phyloP scores from a whole-genome alignment of 2,797 vertebrate species.

The Carduelis carduelis region DNA sequence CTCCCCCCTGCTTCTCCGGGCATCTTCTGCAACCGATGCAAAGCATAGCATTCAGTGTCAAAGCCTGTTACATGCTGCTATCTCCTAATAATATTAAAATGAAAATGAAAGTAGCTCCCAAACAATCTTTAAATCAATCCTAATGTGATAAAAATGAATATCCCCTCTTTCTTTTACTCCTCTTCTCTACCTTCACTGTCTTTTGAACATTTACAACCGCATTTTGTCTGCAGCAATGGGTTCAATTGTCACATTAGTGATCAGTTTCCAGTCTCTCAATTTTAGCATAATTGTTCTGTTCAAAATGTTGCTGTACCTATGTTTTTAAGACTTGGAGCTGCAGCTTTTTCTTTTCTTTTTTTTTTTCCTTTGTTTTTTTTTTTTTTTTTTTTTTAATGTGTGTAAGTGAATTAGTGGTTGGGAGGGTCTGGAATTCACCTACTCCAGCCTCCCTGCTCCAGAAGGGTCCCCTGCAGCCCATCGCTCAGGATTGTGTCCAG shows the following conservation, averaged over 20 bases:
- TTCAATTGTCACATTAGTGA: conserved; percentile 25
- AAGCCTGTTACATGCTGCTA: conserved; percentile 73
- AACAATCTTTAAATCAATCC: conserved; percentile 72
- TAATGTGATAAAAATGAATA: conserved; percentile 58
- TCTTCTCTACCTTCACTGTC: background rate
- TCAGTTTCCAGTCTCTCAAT: background rate
- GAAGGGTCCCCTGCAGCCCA: background rate
- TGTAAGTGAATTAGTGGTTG: background rate
- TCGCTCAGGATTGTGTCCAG: background rate
- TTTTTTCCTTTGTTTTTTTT: background rate
- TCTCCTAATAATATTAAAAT: conserved; percentile 78
- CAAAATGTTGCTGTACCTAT: background rate
- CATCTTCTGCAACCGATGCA: conserved; percentile 45
- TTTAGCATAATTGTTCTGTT: background rate
- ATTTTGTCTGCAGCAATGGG: conserved; percentile 5
- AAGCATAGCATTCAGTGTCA: conserved; percentile 55
- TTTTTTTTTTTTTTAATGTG: background rate
- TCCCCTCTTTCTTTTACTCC: background rate
- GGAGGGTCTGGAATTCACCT: background rate
- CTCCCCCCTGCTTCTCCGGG: background rate
- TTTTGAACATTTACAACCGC: background rate
- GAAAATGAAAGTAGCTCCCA: conserved; percentile 76
- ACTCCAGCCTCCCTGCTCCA: background rate
- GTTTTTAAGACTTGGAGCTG: background rate
- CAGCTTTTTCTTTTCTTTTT: background rate